Base-by-base conservation (phyloP, 1,140 invertebrate species). In the Magallana gigas region DNA sequence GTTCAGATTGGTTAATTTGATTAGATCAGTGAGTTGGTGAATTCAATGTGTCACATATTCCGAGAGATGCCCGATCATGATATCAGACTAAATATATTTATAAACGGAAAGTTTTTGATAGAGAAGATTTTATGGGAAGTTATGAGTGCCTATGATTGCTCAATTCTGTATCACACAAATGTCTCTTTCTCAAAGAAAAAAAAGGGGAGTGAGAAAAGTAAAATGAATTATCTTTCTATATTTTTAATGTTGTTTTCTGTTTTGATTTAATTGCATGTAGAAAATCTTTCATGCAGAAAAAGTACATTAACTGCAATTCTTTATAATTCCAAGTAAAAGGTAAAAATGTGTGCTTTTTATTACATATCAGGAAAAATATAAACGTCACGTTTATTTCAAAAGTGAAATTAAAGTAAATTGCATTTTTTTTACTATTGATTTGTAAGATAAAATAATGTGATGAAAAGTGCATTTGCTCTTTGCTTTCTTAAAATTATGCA, bases 1-100 rank as follows among this genome's bases (percentile, higher is more conserved):
- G 68, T 76, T 76, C 68, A 76, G 18, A 76, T 76, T 76, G 68
- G 68, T 76, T 76, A 76, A 76, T 76, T 76, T 76, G 68, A 76
- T 76, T 76, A 76, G 68, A 36, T 76, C 68, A 76, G 68, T 36
- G 68, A 76, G 68, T 76, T 76, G 5, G 68, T 36, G 68, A 76
- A 76, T 29, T 76, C 68, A 29, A 23, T 76, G 36, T 76, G 68
- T 76, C 68, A 76, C 68, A 76, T 76, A 76, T 76, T 36, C 14
- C 23, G 68, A 76, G 68, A 76, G 36, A 48, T 48, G 36, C 36
- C 2, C 1, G 36, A 48, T 48, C 2, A 48, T 76, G 68, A 76
- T 76, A 76, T 76, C 68, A 23, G 68, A 23, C 18, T 29, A 76
- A 29, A 29, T 76, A 29, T 29, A 29, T 18, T 29, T 76, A 76